These are phyloP conservation scores for Allolobophora icterica DNA, from an alignment of 2,888 invertebrate genomes.

Conservation along the genomic window DNA sequence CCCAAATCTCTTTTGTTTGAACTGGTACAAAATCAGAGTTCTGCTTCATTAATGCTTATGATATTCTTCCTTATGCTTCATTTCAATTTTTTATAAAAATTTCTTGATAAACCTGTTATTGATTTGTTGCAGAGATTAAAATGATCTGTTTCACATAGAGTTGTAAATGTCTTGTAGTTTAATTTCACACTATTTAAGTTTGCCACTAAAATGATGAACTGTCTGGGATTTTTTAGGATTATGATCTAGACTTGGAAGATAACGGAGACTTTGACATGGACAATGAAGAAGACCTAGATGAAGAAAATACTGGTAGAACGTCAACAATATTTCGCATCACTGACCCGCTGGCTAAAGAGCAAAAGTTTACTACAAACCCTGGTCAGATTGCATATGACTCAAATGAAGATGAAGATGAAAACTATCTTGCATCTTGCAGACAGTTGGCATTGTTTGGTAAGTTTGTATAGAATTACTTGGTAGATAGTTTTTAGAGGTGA, in stretches of 20 bases:
- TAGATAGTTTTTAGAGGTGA: neutral
- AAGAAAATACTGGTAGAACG: neutral
- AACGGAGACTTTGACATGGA: neutral
- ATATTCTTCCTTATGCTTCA: neutral
- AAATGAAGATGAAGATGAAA: slow-evolving; percentile 26
- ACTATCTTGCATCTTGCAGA: slow-evolving; percentile 4
- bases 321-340: slow-evolving; percentile 9
- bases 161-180: neutral
- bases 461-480: neutral
- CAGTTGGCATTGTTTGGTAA: slow-evolving; percentile 20
- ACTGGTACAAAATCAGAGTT: neutral
- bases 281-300: neutral
- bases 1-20: neutral
- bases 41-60: neutral
- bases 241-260: slow-evolving; percentile 9
- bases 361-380: neutral
- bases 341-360: neutral
- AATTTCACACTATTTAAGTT: neutral
- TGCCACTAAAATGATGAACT: neutral
- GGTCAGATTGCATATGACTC: slow-evolving; percentile 2
- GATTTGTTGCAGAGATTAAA: neutral
- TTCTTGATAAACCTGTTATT: neutral
- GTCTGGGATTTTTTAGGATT: neutral
- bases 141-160: neutral
- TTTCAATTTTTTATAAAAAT: neutral